These are phyloP conservation scores for Nesospiza acunhae DNA, from an alignment of 2,113 vertebrate genomes.

Conservation along the genomic window DNA sequence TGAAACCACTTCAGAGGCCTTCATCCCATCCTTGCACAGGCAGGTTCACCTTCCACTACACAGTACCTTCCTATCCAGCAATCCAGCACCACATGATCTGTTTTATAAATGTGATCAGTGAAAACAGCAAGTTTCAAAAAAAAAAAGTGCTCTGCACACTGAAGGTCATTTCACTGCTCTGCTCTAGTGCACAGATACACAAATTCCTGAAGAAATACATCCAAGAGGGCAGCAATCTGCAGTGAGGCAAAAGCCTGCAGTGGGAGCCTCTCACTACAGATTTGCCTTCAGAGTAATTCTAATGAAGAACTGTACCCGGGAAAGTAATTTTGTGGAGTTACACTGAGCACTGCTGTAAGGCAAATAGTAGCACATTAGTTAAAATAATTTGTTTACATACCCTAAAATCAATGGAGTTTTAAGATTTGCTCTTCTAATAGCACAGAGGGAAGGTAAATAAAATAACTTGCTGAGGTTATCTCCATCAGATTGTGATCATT, in stretches of 20 bases:
- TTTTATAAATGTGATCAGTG: background rate
- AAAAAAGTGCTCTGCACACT: background rate
- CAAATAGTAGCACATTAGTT: background rate
- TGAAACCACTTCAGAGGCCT: background rate
- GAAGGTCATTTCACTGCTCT: background rate
- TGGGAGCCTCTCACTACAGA: background rate
- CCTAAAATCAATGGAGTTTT: conserved; percentile 40
- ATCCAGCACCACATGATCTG: background rate
- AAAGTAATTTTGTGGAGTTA: conserved; percentile 12
- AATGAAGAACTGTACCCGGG: background rate
- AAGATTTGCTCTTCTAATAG: background rate
- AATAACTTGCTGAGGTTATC: conserved; percentile 21
- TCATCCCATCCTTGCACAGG: background rate
- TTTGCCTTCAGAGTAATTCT: background rate
- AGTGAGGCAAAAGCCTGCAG: background rate
- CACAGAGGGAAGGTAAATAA: background rate
- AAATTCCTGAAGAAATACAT: background rate
- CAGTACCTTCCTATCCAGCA: background rate
- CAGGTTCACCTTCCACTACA: background rate
- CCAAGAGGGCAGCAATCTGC: background rate
- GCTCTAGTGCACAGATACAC: background rate
- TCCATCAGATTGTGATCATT: background rate
- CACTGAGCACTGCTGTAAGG: background rate
- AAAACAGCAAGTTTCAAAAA: background rate
- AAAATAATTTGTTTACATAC: conserved; percentile 40